Base-by-base conservation (phyloP, 2,113 vertebrate genomes). In the Cranoglanis bouderius region DNA sequence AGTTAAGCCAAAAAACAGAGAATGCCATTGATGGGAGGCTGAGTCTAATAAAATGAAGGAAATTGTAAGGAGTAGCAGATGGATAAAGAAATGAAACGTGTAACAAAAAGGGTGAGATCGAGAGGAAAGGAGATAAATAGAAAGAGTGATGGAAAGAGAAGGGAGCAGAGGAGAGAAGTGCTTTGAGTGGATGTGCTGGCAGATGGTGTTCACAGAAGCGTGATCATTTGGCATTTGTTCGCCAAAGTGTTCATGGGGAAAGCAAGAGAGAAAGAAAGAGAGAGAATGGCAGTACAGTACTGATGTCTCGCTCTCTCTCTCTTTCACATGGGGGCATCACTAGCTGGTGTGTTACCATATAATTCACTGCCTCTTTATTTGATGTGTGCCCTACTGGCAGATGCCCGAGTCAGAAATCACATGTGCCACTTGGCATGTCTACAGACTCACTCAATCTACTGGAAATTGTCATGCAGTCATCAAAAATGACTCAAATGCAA, bases 171-270 rank as follows among this genome's bases (percentile, higher is more conserved):
- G 90, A 92, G 92, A 93, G 90, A 92, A 91, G 88, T 89, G 91
- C 92, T 92, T 89, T 92, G 92, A 94, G 94, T 92, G 93, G 91
- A 88, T 61, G 70, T 90, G 91, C 92, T 94, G 93, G 95, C 95
- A 96, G 95, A 95, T 95, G 95, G 95, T 95, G 94, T 90, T 94
- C 95, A 93, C 92, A 90, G 93, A 94, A 94, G 93, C 93, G 86
- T 95, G 94, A 94, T 94, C 91, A 94, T 95, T 94, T 93, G 93
- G 91, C 92, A 92, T 94, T 94, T 95, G 90, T 92, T 92, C 85
- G 89, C 90, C 91, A 93, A 94, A 94, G 92, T 92, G 92, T 94
- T 94, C 92, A 49, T 19, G 90, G 92, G 92, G 91, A 88, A 91
- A 57, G 55, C 63, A 49, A 82, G 67, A 75, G 19, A 63, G 59